These are phyloP conservation scores for Paraescarpia echinospica DNA, from an alignment of 1,140 invertebrate genomes.

Conservation along the genomic window DNA sequence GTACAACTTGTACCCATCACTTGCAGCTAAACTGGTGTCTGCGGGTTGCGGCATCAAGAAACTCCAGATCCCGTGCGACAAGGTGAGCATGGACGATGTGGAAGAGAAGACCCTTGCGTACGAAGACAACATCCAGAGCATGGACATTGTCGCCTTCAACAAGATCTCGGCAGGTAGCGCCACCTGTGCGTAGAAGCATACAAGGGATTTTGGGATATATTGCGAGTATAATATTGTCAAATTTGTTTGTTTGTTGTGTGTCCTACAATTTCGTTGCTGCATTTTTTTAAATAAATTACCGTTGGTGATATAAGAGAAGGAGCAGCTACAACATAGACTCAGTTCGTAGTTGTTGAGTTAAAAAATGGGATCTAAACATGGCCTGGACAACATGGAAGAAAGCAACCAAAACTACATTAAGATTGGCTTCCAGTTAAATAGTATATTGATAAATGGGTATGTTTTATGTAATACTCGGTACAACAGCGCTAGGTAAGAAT, in stretches of 20 bases:
- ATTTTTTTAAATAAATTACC: not conserved
- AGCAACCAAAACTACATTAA: too few relatives aligned
- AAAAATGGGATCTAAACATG: too few relatives aligned
- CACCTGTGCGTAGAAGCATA: not conserved
- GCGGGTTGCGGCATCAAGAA: constrained; percentile 95
- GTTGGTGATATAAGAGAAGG: not conserved
- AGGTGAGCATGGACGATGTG: constrained; percentile 81
- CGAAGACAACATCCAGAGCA: constrained; percentile 85
- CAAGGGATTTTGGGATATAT: not conserved
- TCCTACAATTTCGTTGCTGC: not conserved
- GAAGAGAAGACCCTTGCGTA: constrained; percentile 82
- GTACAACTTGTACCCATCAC: constrained; percentile 33
- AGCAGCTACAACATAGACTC: too few relatives aligned
- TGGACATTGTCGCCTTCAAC: constrained; percentile 88
- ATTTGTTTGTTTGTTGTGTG: not conserved
- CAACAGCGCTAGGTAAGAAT: too few relatives aligned
- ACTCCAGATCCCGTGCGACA: constrained; percentile 90
- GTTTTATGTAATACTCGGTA: too few relatives aligned
- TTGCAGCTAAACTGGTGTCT: constrained; percentile 82
- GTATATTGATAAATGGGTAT: too few relatives aligned
- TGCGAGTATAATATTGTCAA: not conserved
- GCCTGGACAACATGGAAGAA: too few relatives aligned
- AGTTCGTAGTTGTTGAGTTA: too few relatives aligned
- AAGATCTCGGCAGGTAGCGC: constrained; percentile 71
- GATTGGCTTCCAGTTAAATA: too few relatives aligned